phyloP scores from a whole-genome alignment of 2,113 vertebrate genomes.

The Balaeniceps rex region DNA sequence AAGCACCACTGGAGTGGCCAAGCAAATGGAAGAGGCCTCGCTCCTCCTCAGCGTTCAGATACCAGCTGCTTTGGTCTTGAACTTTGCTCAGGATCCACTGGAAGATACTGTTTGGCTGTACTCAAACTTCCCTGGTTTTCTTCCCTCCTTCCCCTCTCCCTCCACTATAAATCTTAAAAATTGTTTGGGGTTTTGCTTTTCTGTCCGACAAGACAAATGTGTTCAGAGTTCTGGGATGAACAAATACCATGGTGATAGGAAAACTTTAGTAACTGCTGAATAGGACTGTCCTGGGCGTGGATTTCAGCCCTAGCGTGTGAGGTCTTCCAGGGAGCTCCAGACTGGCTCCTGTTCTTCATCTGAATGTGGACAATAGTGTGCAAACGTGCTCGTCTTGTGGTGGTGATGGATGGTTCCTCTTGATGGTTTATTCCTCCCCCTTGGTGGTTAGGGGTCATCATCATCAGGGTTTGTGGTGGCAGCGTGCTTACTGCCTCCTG shows the following conservation, averaged over 20 bases:
- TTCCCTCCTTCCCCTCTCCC: background rate
- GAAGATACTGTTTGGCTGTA: background rate
- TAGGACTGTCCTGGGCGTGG: background rate
- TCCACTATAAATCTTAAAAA: background rate
- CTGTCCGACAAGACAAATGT: background rate
- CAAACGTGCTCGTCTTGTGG: fast-evolving
- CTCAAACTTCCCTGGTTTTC: background rate
- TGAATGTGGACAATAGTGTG: fast-evolving
- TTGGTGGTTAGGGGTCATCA: fast-evolving
- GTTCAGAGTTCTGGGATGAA: background rate
- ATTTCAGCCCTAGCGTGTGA: background rate
- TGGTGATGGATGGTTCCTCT: background rate
- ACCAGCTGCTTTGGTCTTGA: background rate
- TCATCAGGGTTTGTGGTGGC: background rate
- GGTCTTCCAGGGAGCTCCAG: background rate
- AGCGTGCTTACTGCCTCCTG: background rate
- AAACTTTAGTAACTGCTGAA: background rate
- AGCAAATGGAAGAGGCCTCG: fast-evolving
- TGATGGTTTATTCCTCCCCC: background rate
- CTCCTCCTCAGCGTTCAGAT: background rate
- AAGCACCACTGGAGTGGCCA: background rate
- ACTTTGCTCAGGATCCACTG: background rate
- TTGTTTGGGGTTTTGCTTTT: background rate
- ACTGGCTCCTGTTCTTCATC: background rate
- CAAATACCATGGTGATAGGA: fast-evolving